Evolutionary conservation across 1,140 invertebrate genomes (phyloP).

Genomic region (Heliothis virescens): DNA sequence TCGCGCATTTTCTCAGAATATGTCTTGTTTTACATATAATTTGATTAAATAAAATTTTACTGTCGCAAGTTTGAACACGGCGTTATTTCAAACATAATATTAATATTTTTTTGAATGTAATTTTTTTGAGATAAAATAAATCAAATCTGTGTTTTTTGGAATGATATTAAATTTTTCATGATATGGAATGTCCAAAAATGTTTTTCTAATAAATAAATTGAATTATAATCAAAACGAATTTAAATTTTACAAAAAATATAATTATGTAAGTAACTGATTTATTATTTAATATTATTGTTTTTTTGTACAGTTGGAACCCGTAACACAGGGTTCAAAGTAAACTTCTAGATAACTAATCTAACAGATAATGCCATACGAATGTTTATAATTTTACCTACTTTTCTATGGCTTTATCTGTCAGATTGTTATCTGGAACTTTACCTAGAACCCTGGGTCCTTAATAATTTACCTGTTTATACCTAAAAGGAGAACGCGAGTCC

Average conservation of each 20-base stretch:
- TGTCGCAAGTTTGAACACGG: not conserved
- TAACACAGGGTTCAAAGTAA: too few species aligned
- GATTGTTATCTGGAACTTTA: too few species aligned
- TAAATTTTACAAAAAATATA: conserved; percentile 19
- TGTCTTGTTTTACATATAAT: not conserved
- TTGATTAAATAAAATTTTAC: not conserved
- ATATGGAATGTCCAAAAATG: conserved; percentile 22
- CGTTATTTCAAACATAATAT: not conserved
- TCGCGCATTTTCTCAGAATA: not conserved
- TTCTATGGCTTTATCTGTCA: too few species aligned
- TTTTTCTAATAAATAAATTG: conserved; percentile 13
- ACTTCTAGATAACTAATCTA: too few species aligned
- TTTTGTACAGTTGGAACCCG: not conserved
- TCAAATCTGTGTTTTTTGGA: conserved; percentile 2
- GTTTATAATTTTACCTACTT: too few species aligned
- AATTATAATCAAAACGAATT: not conserved
- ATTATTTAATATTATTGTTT: conserved; percentile 29
- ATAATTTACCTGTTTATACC: not conserved
- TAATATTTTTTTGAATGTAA: conserved; percentile 14
- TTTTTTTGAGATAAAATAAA: not conserved
- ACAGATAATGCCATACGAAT: too few species aligned
- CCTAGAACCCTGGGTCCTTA: too few species aligned
- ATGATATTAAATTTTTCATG: not conserved
- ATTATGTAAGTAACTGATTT: conserved; percentile 7
- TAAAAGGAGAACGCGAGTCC: too few species aligned